A percentile compares a stretch with the other conserved stretches of the same genome.
These are phyloP conservation scores for Thryonomys swinderianus DNA, from an alignment of 2,113 vertebrate genomes.

Conservation along the genomic window DNA sequence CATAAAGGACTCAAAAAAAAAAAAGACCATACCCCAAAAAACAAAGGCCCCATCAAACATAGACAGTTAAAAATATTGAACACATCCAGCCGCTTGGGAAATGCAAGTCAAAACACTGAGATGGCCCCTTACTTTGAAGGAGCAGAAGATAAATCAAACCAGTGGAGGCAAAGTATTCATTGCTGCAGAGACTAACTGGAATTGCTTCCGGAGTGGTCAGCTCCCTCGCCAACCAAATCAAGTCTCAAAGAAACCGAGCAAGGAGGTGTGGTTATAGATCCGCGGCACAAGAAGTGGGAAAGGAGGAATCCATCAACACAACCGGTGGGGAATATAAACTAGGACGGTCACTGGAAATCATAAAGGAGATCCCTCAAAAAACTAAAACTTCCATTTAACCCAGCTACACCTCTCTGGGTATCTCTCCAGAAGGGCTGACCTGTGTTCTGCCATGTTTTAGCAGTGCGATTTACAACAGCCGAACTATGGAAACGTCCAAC, in stretches of 20 bases:
- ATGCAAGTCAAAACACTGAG: no score
- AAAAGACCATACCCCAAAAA: neutral
- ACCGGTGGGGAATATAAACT: neutral
- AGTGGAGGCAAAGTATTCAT: no score
- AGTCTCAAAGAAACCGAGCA: no score
- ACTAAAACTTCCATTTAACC: neutral
- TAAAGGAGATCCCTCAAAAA: no score
- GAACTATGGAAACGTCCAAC: neutral
- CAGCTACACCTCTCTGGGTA: neutral
- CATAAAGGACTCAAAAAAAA: neutral
- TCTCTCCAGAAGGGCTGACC: neutral
- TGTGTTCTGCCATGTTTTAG: neutral
- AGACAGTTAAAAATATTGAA: neutral
- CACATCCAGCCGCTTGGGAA: neutral
- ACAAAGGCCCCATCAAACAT: neutral
- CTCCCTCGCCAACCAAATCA: no score
- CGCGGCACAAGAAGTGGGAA: neutral
- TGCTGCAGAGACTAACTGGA: no score
- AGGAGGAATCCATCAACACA: neutral
- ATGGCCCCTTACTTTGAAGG: neutral
- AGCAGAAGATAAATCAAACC: no score
- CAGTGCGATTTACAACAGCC: neutral
- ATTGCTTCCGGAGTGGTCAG: no score
- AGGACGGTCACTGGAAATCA: neutral
- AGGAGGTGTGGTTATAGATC: no score